Conservation (phyloP, 1,140 invertebrate species). For the Grapholita molesta region DNA sequence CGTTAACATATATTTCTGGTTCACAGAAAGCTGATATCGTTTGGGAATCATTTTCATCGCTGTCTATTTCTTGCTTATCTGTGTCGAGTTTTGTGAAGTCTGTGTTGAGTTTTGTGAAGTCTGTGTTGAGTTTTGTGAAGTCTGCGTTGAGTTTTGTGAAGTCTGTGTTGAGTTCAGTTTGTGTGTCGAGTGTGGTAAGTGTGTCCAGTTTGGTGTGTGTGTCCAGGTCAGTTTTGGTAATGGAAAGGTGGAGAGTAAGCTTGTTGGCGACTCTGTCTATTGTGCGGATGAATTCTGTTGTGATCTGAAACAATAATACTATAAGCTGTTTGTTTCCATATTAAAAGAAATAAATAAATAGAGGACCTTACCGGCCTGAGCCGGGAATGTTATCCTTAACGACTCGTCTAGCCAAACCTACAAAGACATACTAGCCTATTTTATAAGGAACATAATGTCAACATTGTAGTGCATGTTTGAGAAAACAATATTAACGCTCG, state of each 20-base stretch:
- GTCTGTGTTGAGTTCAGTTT: not conserved
- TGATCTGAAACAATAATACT: not conserved
- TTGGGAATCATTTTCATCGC: not conserved
- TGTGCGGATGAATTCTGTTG: not conserved
- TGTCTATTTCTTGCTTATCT: not conserved
- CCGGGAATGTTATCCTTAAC: too few relatives aligned
- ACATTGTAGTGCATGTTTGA: too few relatives aligned
- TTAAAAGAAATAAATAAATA: too few relatives aligned
- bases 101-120: not conserved
- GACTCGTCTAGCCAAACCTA: too few relatives aligned
- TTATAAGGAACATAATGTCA: too few relatives aligned
- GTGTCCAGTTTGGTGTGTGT: not conserved
- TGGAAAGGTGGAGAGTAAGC: not conserved
- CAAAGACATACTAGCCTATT: too few relatives aligned
- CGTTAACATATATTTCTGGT: not conserved
- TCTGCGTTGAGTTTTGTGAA: not conserved
- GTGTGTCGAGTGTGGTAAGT: not conserved
- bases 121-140: not conserved
- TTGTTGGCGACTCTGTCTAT: slow-evolving; percentile 4
- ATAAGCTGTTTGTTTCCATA: too few relatives aligned
- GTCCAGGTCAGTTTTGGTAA: not conserved
- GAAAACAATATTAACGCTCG: too few relatives aligned
- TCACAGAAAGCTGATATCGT: not conserved
- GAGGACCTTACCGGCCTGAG: too few relatives aligned
- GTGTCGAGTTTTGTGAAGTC: not conserved